Evolutionary conservation across 2,888 invertebrate genomes (phyloP).

Genomic region (Ophioninae sp.): DNA sequence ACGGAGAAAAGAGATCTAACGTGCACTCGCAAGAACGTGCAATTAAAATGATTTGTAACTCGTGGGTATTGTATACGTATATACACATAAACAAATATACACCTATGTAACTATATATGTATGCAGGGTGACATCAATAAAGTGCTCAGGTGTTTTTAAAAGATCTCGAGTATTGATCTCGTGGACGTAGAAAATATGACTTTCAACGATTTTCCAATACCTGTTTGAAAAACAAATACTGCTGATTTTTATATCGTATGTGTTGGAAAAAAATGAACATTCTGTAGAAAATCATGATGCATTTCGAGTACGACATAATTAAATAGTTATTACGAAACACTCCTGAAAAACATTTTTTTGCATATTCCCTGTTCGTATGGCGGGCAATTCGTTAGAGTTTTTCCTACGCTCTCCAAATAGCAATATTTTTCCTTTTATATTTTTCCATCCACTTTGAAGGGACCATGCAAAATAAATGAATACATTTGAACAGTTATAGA

Average conservation of each 20-base stretch:
- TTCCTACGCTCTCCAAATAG: background rate
- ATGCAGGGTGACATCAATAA: background rate
- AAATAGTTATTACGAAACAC: background rate
- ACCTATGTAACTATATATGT: background rate
- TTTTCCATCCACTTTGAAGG: background rate
- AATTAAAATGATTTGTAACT: constrained; percentile 70
- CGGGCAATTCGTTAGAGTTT: constrained; percentile 44
- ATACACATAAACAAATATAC: background rate
- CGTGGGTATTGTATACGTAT: constrained; percentile 19
- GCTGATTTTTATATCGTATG: background rate
- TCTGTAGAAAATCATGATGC: background rate
- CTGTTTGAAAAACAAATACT: background rate
- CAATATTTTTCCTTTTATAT: background rate
- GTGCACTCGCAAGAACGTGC: constrained; percentile 60
- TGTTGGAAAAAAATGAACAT: background rate
- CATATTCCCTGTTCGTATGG: background rate
- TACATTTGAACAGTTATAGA: background rate
- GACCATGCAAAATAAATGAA: background rate
- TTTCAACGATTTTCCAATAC: background rate
- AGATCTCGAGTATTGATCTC: background rate
- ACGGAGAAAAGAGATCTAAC: constrained; percentile 66
- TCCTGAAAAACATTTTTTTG: background rate
- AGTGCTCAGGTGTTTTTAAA: background rate
- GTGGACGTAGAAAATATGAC: background rate
- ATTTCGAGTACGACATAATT: background rate